phyloP scores from a whole-genome alignment of 2,113 vertebrate genomes.

The Erythrolamprus reginae region DNA sequence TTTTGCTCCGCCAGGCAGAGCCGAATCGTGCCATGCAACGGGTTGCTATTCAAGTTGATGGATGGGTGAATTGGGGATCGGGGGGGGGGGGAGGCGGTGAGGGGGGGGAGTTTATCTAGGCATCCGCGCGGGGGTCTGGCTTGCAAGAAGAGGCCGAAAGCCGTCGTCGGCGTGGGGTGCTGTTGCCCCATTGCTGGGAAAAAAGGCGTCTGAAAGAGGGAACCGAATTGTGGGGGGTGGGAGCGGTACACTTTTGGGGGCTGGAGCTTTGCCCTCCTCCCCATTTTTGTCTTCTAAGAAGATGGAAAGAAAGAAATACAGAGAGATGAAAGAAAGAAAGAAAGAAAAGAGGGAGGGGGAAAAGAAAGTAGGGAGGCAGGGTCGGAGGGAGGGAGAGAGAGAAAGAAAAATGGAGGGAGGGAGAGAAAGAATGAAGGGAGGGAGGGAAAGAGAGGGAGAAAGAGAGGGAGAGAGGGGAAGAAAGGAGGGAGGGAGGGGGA shows the following conservation, averaged over 20 bases:
- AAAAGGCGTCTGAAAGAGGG: background rate
- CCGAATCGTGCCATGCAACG: background rate
- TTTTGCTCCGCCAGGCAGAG: background rate
- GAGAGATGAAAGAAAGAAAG: too few species aligned
- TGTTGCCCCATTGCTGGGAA: background rate
- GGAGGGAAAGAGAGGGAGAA: too few species aligned
- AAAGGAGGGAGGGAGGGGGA: too few species aligned
- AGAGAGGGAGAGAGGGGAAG: background rate
- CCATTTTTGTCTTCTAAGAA: background rate
- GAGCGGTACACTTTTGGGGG: background rate
- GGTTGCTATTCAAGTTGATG: background rate
- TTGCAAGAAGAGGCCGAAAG: background rate
- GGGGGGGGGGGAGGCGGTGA: background rate
- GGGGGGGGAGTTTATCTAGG: background rate
- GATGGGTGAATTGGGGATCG: background rate
- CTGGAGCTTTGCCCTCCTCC: background rate
- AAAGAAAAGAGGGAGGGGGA: background rate
- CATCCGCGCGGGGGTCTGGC: background rate
- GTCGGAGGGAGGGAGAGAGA: fast-evolving
- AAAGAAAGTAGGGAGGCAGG: too few species aligned
- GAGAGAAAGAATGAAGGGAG: too few species aligned
- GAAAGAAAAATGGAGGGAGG: fast-evolving
- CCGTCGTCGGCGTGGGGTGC: background rate
- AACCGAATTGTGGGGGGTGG: too few species aligned
- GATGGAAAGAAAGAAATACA: fast-evolving